Conservation (phyloP, 2,113 vertebrate genomes). For the Macheiramphus alcinus region DNA sequence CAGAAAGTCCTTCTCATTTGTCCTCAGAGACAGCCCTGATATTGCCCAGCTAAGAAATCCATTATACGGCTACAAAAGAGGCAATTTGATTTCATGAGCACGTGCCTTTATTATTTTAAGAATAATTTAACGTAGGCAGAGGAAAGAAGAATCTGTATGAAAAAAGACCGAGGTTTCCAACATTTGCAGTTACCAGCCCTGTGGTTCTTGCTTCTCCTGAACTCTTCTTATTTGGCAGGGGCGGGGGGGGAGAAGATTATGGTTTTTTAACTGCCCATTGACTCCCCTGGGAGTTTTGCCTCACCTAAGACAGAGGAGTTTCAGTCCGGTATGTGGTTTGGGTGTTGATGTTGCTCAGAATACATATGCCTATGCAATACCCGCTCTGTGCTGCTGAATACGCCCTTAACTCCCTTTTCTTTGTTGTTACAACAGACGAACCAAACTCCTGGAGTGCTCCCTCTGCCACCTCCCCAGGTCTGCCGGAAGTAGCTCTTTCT, state of each 20-base stretch:
- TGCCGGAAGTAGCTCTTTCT: constrained; percentile 94
- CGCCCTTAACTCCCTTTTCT: constrained; percentile 19
- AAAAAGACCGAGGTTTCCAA: neutral
- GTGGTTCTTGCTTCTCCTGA: neutral
- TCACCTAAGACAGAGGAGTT: neutral
- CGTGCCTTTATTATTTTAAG: constrained; percentile 25
- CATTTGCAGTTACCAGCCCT: neutral
- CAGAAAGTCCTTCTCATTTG: constrained; percentile 46
- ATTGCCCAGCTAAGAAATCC: constrained; percentile 28
- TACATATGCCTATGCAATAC: neutral
- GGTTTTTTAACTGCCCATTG: neutral
- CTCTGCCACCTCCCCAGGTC: constrained; percentile 92
- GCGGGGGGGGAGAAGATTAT: no score
- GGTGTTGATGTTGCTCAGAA: neutral
- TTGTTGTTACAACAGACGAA: constrained; percentile 83
- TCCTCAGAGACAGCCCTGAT: constrained; percentile 8
- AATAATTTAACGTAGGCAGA: neutral
- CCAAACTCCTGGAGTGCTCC: constrained; percentile 89
- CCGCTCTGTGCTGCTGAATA: neutral
- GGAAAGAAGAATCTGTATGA: neutral
- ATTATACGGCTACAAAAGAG: neutral
- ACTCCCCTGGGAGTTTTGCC: neutral
- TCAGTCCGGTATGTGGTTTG: neutral
- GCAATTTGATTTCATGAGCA: constrained; percentile 28
- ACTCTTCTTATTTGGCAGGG: no score